Evolutionary conservation across 2,113 vertebrate genomes (phyloP).

Genomic region (Bufo bufo): DNA sequence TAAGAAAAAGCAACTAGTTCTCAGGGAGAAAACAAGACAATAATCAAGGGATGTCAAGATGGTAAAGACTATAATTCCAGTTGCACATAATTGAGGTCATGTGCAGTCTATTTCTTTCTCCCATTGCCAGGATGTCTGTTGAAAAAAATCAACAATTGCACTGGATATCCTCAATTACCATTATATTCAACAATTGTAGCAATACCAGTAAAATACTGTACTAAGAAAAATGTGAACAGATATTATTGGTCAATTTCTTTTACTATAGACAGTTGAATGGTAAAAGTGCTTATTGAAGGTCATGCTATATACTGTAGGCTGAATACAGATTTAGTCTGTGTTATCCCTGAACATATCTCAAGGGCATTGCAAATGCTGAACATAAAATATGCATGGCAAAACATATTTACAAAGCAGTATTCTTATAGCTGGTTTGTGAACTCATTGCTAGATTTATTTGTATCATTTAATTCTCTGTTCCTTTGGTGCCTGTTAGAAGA

Average conservation of each 20-base stretch:
- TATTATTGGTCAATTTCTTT: not conserved
- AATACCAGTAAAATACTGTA: not conserved
- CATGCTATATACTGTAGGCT: not conserved
- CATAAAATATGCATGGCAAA: conserved; percentile 45
- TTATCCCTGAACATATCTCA: conserved; percentile 10
- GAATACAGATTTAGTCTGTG: not conserved
- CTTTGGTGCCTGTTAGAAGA: not conserved
- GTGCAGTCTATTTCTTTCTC: not conserved
- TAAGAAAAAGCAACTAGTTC: not conserved
- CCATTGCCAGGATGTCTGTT: not conserved
- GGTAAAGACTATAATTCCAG: not conserved
- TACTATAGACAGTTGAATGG: not conserved
- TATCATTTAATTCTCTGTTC: not conserved
- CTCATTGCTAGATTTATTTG: not conserved
- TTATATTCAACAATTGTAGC: not conserved
- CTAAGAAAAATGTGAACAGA: not conserved
- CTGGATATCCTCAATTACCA: not conserved
- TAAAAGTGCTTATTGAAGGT: not conserved
- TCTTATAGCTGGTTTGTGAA: not conserved
- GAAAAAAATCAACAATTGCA: not conserved
- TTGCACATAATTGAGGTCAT: not conserved
- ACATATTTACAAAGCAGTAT: conserved; percentile 11
- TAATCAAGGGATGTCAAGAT: not conserved
- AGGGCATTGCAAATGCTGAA: conserved; percentile 11
- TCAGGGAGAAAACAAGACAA: not conserved